A percentile compares a stretch with the other conserved stretches of the same genome.
Conservation (phyloP, 2,113 vertebrate species). For the Oncorhynchus mykiss region DNA sequence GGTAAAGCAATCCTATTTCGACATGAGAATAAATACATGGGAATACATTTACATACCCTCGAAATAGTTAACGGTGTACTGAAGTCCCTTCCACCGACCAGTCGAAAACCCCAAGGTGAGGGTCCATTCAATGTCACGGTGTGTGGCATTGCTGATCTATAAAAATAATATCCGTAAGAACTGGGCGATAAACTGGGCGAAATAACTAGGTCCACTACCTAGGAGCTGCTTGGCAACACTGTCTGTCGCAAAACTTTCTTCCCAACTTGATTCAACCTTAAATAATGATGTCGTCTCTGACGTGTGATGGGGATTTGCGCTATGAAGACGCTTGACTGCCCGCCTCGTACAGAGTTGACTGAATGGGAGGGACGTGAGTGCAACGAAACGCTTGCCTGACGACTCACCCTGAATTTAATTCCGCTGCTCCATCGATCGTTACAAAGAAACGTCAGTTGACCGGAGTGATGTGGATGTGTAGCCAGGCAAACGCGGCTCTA, state of each 20-base stretch:
- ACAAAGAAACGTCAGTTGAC: too few relatives aligned
- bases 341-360: conserved; percentile 10
- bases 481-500: too few relatives aligned
- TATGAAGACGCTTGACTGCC: conserved; percentile 16
- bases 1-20: neutral
- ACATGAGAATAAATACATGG: neutral
- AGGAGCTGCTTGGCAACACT: conserved; percentile 65
- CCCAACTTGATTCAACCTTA: conserved; percentile 61
- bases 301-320: conserved; percentile 51
- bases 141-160: conserved; percentile 73
- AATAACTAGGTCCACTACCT: conserved; percentile 27
- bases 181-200: conserved; percentile 16
- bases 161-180: conserved; percentile 4
- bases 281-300: conserved; percentile 68
- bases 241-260: conserved; percentile 56
- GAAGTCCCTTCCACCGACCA: conserved; percentile 94
- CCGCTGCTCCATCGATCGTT: too few relatives aligned
- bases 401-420: neutral
- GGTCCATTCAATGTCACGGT: conserved; percentile 87
- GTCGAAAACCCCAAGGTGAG: conserved; percentile 93
- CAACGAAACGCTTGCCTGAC: conserved; percentile 13
- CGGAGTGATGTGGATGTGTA: too few relatives aligned
- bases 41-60: conserved; percentile 78
- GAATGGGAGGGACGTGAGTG: conserved; percentile 25
- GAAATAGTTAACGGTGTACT: conserved; percentile 92